These are phyloP conservation scores for Dendronephthya gigantea DNA, from an alignment of 64 coral and sea anemone genomes.

Conservation along the genomic window DNA sequence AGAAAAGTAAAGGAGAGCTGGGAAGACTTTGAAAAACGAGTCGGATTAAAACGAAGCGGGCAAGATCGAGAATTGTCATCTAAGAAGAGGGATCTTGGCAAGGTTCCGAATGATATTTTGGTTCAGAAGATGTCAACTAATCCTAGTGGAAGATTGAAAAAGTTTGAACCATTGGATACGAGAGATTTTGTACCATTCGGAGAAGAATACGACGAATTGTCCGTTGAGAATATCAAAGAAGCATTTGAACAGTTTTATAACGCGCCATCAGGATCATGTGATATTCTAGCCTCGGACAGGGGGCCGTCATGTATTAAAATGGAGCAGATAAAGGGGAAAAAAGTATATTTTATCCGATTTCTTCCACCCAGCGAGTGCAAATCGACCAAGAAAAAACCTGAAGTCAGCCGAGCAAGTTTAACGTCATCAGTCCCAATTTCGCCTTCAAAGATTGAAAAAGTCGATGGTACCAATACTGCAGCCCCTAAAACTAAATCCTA, in stretches of 20 bases:
- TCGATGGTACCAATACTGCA: slow-evolving; percentile 5
- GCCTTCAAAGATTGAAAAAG: slow-evolving; percentile 2
- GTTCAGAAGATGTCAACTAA: background rate
- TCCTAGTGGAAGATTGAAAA: slow-evolving; percentile 4
- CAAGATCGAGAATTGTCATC: background rate
- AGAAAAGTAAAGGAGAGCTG: background rate
- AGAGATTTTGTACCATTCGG: slow-evolving; percentile 38
- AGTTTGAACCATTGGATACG: slow-evolving; percentile 36
- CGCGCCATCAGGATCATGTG: slow-evolving; percentile 38
- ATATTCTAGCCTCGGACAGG: slow-evolving; percentile 45
- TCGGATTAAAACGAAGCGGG: background rate
- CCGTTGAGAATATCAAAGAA: slow-evolving; percentile 40
- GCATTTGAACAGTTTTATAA: slow-evolving; percentile 35
- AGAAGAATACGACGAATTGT: slow-evolving; percentile 31
- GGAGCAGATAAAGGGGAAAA: slow-evolving; percentile 46
- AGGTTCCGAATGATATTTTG: slow-evolving; percentile 8
- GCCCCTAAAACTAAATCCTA: slow-evolving; percentile 19
- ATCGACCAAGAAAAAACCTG: background rate
- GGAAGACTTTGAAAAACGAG: background rate
- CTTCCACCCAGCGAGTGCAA: slow-evolving; percentile 20
- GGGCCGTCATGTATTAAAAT: slow-evolving; percentile 46
- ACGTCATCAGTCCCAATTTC: background rate
- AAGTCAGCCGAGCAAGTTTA: background rate
- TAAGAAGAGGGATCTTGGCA: background rate
- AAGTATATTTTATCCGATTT: slow-evolving; percentile 36